Percentiles rank a stretch among this genome's conserved stretches.
Evolutionary conservation across 2,797 vertebrate species (phyloP).

Genomic region (Myotis myotis): DNA sequence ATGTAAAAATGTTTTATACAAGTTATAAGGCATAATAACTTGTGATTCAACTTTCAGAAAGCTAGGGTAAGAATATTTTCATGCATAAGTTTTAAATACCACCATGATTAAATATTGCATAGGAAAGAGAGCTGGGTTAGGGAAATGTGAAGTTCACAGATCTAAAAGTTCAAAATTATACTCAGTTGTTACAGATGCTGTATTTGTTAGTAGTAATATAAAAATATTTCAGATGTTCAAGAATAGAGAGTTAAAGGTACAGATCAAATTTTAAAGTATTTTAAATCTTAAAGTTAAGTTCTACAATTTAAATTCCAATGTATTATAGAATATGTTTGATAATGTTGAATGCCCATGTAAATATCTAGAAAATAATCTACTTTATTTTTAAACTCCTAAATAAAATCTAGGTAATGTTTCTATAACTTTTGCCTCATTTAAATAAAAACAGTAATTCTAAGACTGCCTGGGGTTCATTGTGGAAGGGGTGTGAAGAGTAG

Average conservation of each 20-base stretch:
- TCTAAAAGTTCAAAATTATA: neutral
- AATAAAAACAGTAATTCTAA: neutral
- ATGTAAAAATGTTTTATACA: neutral
- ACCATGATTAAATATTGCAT: neutral
- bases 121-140: neutral
- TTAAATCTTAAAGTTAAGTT: constrained; percentile 27
- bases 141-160: neutral
- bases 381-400: neutral
- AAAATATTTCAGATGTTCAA: neutral
- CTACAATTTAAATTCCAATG: neutral
- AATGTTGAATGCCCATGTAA: neutral
- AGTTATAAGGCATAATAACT: neutral
- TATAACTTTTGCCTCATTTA: neutral
- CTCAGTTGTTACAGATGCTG: neutral
- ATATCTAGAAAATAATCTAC: neutral
- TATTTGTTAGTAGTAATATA: neutral
- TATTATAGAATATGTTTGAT: neutral
- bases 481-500: neutral
- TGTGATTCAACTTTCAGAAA: neutral
- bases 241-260: neutral
- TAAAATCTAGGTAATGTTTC: neutral
- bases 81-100: neutral
- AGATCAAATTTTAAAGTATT: neutral
- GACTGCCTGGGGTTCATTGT: neutral
- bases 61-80: neutral